Evolutionary conservation across 2,113 vertebrate genomes (phyloP).

Genomic region (Formicarius rufipectus): DNA sequence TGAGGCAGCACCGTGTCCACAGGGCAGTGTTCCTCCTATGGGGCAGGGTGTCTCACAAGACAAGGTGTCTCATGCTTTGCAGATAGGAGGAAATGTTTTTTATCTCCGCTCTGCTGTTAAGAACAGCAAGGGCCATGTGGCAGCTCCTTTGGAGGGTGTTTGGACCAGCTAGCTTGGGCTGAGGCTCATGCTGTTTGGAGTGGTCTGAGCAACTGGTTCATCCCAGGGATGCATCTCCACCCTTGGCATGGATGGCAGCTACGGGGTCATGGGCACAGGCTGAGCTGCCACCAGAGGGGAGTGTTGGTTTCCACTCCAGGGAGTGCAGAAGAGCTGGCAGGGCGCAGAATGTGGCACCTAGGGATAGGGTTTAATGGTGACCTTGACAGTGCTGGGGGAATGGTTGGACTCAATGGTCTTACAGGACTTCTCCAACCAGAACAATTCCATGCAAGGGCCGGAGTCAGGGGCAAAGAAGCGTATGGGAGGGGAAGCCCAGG

Average conservation of each 20-base stretch:
- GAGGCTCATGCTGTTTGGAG: background rate
- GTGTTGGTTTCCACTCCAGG: background rate
- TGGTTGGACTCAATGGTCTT: background rate
- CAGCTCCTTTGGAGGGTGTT: background rate
- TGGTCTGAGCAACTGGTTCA: background rate
- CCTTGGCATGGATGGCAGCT: background rate
- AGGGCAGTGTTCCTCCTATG: background rate
- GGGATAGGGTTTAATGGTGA: background rate
- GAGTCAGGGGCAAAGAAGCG: background rate
- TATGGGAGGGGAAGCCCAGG: background rate
- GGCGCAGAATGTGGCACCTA: background rate
- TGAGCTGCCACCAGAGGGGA: conserved; percentile 21
- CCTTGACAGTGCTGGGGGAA: background rate
- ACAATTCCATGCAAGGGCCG: background rate
- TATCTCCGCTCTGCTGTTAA: background rate
- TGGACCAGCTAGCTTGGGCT: background rate
- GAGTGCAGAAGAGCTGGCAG: background rate
- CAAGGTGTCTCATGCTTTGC: rapidly evolving
- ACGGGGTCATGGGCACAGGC: background rate
- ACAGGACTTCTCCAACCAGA: background rate
- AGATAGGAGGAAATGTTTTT: background rate
- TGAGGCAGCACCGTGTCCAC: background rate
- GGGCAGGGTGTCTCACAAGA: background rate
- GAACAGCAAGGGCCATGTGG: background rate
- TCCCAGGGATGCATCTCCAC: background rate